phyloP scores from a whole-genome alignment of 2,888 invertebrate genomes.

The Barypeithes pellucidus region DNA sequence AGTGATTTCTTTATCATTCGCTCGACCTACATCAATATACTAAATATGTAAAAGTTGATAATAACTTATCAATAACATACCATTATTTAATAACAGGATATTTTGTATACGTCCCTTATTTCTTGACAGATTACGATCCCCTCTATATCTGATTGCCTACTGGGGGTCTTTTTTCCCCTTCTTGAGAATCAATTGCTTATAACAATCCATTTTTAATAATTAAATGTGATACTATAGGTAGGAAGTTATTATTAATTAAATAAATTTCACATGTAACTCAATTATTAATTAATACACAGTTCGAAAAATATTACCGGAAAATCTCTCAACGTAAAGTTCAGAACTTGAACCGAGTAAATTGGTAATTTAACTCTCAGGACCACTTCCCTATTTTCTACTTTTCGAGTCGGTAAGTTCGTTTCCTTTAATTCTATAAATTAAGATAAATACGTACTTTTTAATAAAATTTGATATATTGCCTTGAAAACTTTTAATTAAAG shows the following conservation, averaged over 20 bases:
- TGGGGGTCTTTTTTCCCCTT: too few species aligned
- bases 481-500: slow-evolving; percentile 27
- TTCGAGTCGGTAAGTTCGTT: neutral
- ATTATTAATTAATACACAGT: neutral
- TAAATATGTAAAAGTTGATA: too few species aligned
- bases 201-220: too few species aligned
- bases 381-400: neutral
- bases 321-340: neutral
- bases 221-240: too few species aligned
- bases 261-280: neutral
- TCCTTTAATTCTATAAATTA: slow-evolving; percentile 16
- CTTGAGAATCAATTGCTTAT: too few species aligned
- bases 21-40: too few species aligned
- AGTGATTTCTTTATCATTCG: too few species aligned
- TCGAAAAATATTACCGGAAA: neutral
- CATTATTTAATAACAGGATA: too few species aligned
- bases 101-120: too few species aligned
- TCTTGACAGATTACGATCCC: too few species aligned
- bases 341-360: neutral
- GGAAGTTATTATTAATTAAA: neutral
- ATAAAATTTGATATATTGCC: slow-evolving; percentile 21
- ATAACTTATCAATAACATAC: too few species aligned
- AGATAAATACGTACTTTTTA: slow-evolving; percentile 12
- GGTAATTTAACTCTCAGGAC: neutral
- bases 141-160: too few species aligned